Base-by-base conservation (phyloP, 1,140 invertebrate species). In the Patella vulgata region DNA sequence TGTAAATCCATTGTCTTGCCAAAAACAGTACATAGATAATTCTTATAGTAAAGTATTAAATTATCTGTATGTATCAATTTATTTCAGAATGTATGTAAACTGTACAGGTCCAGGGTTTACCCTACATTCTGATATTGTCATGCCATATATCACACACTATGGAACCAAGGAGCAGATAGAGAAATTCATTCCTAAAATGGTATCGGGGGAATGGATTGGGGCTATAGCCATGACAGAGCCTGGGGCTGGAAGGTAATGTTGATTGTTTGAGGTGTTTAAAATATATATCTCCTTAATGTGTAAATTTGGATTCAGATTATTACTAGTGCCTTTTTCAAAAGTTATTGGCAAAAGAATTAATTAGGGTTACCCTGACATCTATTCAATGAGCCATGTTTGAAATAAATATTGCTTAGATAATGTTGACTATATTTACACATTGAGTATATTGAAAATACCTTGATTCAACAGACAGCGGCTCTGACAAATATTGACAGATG, bases 211-310 rank as follows among this genome's bases (percentile, higher is more conserved):
- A 48, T 81, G 78, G 60, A 85, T 87, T 56, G 81, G 82, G 48
- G 85, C 85, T 8, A 85, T 87, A 57, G 86, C 82, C 46, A 86
- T 87, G 84, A 83, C 84, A 50, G 85, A 87, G 57, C 85, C 85
- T 11, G 82, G 81, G 9, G 85, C 85, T 56, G 85, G 85, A 40
- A 86, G 85, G 83, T 85, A 65, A 54, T 44, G 11, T 23, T 28
- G n/a, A 30, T 39, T 56, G 19, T 39, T 21, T 53, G 33, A 17
- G 9, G 8, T 27, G 19, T 14, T 9, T 21, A 12, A 17, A 17
- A 12, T 21, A 12, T 47, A 23, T 9, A 14, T 12, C 12, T 9
- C 23, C 27, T 52, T 19, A 23, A 28, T 9, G 12, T 52, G 19
- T 47, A 47, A 12, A 17, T 9, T 9, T 9, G 9, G 23, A 17